Conservation (phyloP, 2,797 vertebrate species). For the Fistularia commersonii region DNA sequence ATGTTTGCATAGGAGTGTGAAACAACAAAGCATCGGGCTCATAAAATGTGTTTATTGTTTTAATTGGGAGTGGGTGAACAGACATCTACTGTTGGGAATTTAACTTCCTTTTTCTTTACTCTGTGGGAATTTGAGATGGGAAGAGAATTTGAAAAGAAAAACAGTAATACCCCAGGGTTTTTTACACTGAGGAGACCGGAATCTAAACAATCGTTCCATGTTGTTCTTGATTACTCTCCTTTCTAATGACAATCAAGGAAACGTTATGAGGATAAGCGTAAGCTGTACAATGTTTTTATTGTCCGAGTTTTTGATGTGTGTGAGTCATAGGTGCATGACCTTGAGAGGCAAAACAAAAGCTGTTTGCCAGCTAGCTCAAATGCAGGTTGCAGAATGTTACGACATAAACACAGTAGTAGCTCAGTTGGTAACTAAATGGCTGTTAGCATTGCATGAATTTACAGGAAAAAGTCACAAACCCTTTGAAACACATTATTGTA, state of each 20-base stretch:
- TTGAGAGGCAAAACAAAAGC: conserved; percentile 20
- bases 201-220: too few species aligned
- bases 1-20: conserved; percentile 37
- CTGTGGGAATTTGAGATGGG: conserved; percentile 6
- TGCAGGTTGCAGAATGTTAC: conserved; percentile 11
- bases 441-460: too few species aligned
- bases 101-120: conserved; percentile 15
- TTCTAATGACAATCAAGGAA: background rate
- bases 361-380: conserved; percentile 41
- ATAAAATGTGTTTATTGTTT: conserved; percentile 55
- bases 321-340: conserved; percentile 1
- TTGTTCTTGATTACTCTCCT: conserved; percentile 7
- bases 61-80: conserved; percentile 27
- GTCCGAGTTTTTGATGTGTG: conserved; percentile 7
- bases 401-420: conserved; percentile 7
- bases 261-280: too few species aligned
- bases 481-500: too few species aligned
- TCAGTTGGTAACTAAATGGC: background rate
- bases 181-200: background rate
- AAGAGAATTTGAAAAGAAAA: conserved; percentile 8
- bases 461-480: too few species aligned
- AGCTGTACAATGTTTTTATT: conserved; percentile 15
- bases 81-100: conserved; percentile 28
- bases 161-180: background rate
- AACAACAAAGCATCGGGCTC: conserved; percentile 36